Base-by-base conservation (phyloP, 2,888 invertebrate species). In the Ommatoiulus sabulosus region DNA sequence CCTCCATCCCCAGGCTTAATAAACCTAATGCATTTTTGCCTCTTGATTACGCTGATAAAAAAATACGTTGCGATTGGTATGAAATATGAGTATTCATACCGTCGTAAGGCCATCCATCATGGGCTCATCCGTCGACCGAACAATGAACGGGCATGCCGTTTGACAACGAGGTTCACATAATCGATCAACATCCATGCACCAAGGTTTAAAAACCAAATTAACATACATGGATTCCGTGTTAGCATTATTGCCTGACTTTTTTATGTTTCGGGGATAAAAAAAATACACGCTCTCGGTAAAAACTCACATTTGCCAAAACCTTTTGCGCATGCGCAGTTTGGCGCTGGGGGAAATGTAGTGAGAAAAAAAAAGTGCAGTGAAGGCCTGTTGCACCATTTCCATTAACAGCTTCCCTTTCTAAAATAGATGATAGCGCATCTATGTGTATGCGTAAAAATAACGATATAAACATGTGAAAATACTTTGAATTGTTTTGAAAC, bases 1-100 rank as follows among this genome's bases (percentile, higher is more conserved):
- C 35, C 80, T 80, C 35, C n/a, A n/a, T n/a, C 5, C n/a, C 35
- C 12, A 12, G 35, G 24, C 80, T 80, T 80, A 80, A 80, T 80
- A 80, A 80, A 80, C 80, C 80, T 80, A 80, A 80, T 80, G 80
- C 80, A 80, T 80, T 80, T 80, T 80, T 80, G 35, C 80, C 35
- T 35, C 80, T 35, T 80, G 80, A 80, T 72, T 72, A 72, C 72
- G 24, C 10, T 2, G 17, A n/a, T 20, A 20, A 63, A 63, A 63
- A 63, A 63, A n/a, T 63, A n/a, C 63, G 20, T 63, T 72, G 52
- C 72, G 20, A 72, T 80, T 80, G 80, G 80, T 80, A 80, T 80
- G 80, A 80, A 80, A 35, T 80, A 80, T 80, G 80, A 35, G 24
- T 80, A 80, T 80, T 80, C 80, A 80, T 80, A 80, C 35, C 80